Conservation (phyloP, 1,140 invertebrate species). For the Calephelis nemesis region DNA sequence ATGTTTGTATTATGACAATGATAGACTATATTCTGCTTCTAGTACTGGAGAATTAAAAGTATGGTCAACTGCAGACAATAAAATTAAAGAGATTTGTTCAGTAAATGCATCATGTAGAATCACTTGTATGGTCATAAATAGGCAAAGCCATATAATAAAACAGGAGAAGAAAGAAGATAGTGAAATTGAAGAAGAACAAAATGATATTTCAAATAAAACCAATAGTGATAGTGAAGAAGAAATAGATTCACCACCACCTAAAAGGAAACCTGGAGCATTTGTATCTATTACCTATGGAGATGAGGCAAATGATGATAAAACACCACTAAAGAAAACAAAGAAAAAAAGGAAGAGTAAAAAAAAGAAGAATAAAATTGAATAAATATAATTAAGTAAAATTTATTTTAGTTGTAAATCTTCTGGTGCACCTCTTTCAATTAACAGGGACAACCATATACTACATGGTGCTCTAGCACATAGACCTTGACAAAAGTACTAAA, state of each 20-base stretch:
- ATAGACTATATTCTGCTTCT: constrained; percentile 82
- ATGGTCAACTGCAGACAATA: constrained; percentile 81
- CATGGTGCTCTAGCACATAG: too few relatives aligned
- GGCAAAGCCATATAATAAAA: constrained; percentile 65
- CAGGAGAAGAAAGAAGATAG: constrained; percentile 49
- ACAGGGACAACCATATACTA: too few relatives aligned
- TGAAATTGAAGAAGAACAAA: constrained; percentile 36
- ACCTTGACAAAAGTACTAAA: too few relatives aligned
- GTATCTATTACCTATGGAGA: constrained; percentile 64
- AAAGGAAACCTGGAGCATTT: constrained; percentile 64
- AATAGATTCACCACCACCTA: constrained; percentile 34
- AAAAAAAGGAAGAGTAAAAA: constrained; percentile 64
- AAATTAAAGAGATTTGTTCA: constrained; percentile 76
- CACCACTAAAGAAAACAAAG: constrained; percentile 59
- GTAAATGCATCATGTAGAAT: constrained; percentile 81
- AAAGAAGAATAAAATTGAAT: constrained; percentile 54
- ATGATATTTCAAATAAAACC: constrained; percentile 41
- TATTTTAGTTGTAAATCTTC: constrained; percentile 24
- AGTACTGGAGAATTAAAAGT: constrained; percentile 90
- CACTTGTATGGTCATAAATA: constrained; percentile 80
- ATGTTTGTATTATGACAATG: constrained; percentile 79
- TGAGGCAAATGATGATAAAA: constrained; percentile 38
- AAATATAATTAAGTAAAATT: background rate
- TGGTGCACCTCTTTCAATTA: too few relatives aligned
- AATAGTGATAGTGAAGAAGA: constrained; percentile 23